Conservation (phyloP, 2,113 vertebrate genomes). For the Sciurus niger region DNA sequence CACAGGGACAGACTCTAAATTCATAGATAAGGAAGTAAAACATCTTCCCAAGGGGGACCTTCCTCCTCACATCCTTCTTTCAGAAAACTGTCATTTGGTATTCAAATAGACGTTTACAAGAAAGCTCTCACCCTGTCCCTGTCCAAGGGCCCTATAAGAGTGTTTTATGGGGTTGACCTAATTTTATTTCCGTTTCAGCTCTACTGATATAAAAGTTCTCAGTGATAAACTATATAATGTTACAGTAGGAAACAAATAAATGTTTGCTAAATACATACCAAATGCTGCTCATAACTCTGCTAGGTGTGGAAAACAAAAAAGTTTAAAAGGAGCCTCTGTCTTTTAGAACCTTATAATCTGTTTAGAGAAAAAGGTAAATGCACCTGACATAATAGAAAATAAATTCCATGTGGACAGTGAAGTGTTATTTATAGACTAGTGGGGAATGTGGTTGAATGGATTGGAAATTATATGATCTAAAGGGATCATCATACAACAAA, state of each 20-base stretch:
- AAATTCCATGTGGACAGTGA: neutral
- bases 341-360: slow-evolving; percentile 54
- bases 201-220: slow-evolving; percentile 62
- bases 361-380: neutral
- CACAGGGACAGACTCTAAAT: neutral
- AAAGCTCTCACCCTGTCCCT: neutral
- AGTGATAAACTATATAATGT: slow-evolving; percentile 54
- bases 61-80: slow-evolving; percentile 38
- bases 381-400: slow-evolving; percentile 10
- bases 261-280: slow-evolving; percentile 62
- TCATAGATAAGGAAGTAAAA: slow-evolving; percentile 11
- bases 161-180: slow-evolving; percentile 45
- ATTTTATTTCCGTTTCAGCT: slow-evolving; percentile 69
- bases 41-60: neutral
- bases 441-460: neutral
- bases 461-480: slow-evolving; percentile 27
- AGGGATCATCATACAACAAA: neutral
- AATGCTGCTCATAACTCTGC: slow-evolving; percentile 58
- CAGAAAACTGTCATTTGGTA: slow-evolving; percentile 53
- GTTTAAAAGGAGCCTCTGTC: neutral
- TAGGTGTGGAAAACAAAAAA: neutral
- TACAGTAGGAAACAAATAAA: slow-evolving; percentile 61
- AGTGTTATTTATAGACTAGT: neutral
- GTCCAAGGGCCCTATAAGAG: neutral
- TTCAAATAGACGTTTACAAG: slow-evolving; percentile 16